Evolutionary conservation across 2,113 vertebrate species (phyloP).

Genomic region (Hyperoodon ampullatus): DNA sequence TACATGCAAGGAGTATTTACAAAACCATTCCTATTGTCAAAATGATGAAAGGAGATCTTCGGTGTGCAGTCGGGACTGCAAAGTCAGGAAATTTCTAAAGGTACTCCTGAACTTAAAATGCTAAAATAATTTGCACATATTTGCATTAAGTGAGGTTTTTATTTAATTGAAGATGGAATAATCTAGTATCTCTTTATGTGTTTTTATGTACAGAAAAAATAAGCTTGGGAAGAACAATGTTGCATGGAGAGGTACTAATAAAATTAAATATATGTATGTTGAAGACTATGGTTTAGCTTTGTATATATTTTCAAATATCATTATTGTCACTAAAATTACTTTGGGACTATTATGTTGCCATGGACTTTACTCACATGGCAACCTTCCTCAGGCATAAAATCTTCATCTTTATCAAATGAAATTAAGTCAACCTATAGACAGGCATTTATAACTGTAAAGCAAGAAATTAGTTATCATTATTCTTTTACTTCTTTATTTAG

Average conservation of each 20-base stretch:
- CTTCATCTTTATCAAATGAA: background rate
- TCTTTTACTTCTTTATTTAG: background rate
- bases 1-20: background rate
- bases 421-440: background rate
- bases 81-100: background rate
- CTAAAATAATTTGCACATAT: background rate
- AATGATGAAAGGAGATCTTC: background rate
- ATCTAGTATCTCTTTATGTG: background rate
- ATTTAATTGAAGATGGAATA: background rate
- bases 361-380: background rate
- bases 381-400: accelerated
- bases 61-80: background rate
- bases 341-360: background rate
- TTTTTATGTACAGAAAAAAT: background rate
- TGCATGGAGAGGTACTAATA: background rate
- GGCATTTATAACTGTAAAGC: background rate
- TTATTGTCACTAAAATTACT: background rate
- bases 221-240: background rate
- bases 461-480: background rate
- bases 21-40: constrained; percentile 52
- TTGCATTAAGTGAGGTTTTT: background rate
- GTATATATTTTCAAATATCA: background rate
- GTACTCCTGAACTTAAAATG: background rate
- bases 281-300: background rate
- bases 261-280: background rate